Evolutionary conservation across 2,113 vertebrate species (phyloP), one percentile per base, ranked within the genome.

Genomic region (Pteropus alecto): DNA sequence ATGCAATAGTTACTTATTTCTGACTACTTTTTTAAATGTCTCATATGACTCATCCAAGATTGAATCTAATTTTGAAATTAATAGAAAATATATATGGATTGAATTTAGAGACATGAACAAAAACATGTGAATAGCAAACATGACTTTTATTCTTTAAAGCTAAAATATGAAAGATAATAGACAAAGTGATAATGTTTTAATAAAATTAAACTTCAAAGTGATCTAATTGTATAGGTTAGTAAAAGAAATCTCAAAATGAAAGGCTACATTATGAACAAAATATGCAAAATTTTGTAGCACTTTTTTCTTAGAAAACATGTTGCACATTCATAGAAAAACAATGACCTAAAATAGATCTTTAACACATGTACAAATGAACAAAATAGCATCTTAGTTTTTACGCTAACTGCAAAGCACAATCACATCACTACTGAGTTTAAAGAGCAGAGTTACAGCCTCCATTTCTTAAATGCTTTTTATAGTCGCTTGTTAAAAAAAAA

Each of bases 241-340:
- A 91, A 86, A 10, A 74, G 56, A 93, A 83, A 15, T 1, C 38
- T 86, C 28, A 35, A 63, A 35, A 22, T 19, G 56, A 93, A 95
- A 51, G 15, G 33, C 2, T 83, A 4, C 16, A n/a, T 85, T 71
- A 24, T 79, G 54, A 76, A 86, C 61, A 85, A 77, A 73, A 90
- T 26, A 51, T 43, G 5, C 3, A 95, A 71, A 78, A 68, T 30
- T 56, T 51, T 41, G 14, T 73, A 85, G 1, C 14, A 74, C 65
- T 88, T 91, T 81, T 87, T 7, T 68, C 41, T 83, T 93, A 24
- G 58, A 92, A 74, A 94, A 14, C 38, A 63, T 83, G 48, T 90
- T 82, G 15, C 14, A 61, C 30, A 83, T 82, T 95, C 60, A 91
- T 11, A 82, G n/a, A 68, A 94, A 95, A 95, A 51, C 33, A 94